Base-by-base conservation (phyloP, 2,888 invertebrate genomes). In the Drosophila vallismaia region DNA sequence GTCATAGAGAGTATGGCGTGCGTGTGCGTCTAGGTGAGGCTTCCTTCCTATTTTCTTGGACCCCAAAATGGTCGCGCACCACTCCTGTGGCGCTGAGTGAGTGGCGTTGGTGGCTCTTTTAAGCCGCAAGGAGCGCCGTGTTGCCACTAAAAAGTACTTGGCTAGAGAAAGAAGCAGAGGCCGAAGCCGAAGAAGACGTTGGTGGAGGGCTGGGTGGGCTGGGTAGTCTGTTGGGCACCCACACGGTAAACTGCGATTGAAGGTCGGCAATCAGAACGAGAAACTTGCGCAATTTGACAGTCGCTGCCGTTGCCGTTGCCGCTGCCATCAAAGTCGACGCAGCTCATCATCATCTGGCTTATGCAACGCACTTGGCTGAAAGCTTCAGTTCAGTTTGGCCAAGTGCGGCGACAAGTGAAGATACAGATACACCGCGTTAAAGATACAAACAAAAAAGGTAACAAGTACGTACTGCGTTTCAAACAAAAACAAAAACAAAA, bases 331-430 rank as follows among this genome's bases (percentile, higher is more conserved):
- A 19, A 19, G 19, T 29, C 10, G 31, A 38, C 60, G 60, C 51
- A 46, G 62, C 57, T 63, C 59, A 63, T 60, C 62, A 58, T 74
- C 76, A 71, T 51, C 71, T 71, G 75, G 67, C 74, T 83, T 83
- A 83, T 83, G 82, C 86, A 83, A 85, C 63, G 82, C 83, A 79
- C 56, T 64, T 62, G 58, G 66, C 74, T 62, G 63, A 49, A 76
- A 70, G 59, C 67, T 67, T 78, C 59, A 75, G 82, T 82, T 82
- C 70, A 85, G 82, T 85, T 77, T 67, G 72, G 51, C 72, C 66
- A 68, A 66, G 74, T 59, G 68, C 48, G 68, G 77, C 83, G 86
- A 76, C 82, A 83, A 82, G 82, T 82, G 79, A 84, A 81, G 81
- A 81, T 69, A 70, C 55, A 56, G 42, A 63, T 29, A 53, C 24